Evolutionary conservation across 2,113 vertebrate genomes (phyloP), one percentile per base, ranked within the genome.

Genomic region (Pitta sordida): DNA sequence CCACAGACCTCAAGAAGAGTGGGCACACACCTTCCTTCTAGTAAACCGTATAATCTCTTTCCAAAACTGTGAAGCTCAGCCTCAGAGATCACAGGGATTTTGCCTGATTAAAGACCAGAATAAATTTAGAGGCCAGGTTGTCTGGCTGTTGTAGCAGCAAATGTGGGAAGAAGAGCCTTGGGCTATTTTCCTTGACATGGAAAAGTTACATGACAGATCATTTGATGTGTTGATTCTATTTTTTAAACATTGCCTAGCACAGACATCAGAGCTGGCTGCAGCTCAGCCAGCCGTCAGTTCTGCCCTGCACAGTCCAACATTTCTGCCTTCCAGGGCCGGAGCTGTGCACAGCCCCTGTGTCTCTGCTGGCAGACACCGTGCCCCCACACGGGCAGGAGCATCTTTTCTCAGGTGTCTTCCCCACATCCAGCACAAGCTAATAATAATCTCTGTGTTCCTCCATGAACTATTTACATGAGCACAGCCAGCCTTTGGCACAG

Each of bases 191-290:
- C 91, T 90, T 94, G 95, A 96, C 95, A 88, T 16, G 70, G 84
- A 85, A 96, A 91, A 96, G 82, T 95, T 95, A 87, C 84, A 70
- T 80, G 91, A 94, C 93, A 95, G 64, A 80, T 88, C 73, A 75
- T 85, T 95, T 95, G 95, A 95, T 95, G 95, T 91, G 96, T 90
- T 94, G 95, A 91, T 88, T 94, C 79, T 91, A 58, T 95, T 96
- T 91, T 94, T 88, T 32, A 91, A 95, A 78, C 90, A 88, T 5
- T 92, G 78, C 71, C 71, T 83, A 59, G 48, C 75, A 56, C 59
- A 94, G 87, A 36, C 59, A 48, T 11, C 17, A 5, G 76, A 76
- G 89, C 92, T 92, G 91, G 80, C 93, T 88, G 89, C 67, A 55
- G 91, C 91, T 91, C 89, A 93, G 93, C 34, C 81, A 69, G 83